Evolutionary conservation across 1,140 invertebrate genomes (phyloP), one percentile per base, ranked within the genome.

Genomic region (Dendroctonus valens): DNA sequence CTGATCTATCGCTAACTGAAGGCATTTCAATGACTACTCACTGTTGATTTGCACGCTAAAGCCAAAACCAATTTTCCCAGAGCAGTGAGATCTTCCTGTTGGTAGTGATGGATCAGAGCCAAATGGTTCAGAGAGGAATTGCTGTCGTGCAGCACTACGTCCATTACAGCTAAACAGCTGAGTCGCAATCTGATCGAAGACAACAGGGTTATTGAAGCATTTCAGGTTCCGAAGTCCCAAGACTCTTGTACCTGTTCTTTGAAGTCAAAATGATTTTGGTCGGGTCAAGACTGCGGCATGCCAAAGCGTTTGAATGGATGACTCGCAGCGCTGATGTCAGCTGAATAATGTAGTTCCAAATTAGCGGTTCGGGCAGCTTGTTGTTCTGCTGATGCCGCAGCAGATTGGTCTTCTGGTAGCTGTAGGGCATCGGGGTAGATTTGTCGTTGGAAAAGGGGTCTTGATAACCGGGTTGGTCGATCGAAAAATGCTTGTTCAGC

Each of bases 271-370:
- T 85, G 54, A 98, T 91, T 83, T 97, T 98, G 39, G 91, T 91
- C 5, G 93, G 92, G 79, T 98, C 94, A 68, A 99, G 79, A 73
- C 88, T 87, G 72, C 92, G 70, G 64, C 77, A 79, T 11, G 78
- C 77, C 58, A 79, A 65, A 64, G 70, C 72, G 69, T 91, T 89
- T 58, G 91, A 87, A 80, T 99, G 97, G 72, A 98, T 93, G 52
- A 91, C 87, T 48, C 96, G 83, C 50, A 99, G 81, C 5, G 94
- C 95, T n/a, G 94, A 93, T 42, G 93, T 97, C 51, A 99, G 81
- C 81, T 99, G 96, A 72, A 98, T 94, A 37, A 98, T 89, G 69
- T 97, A 95, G 68, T 91, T 92, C 96, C 97, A 99, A 65, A 99
- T 89, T 46, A 93, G 85, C 63, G 88, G 88, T 78, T 98, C 97